Conservation (phyloP, 2,113 vertebrate genomes). For the Dendropsophus ebraccatus region DNA sequence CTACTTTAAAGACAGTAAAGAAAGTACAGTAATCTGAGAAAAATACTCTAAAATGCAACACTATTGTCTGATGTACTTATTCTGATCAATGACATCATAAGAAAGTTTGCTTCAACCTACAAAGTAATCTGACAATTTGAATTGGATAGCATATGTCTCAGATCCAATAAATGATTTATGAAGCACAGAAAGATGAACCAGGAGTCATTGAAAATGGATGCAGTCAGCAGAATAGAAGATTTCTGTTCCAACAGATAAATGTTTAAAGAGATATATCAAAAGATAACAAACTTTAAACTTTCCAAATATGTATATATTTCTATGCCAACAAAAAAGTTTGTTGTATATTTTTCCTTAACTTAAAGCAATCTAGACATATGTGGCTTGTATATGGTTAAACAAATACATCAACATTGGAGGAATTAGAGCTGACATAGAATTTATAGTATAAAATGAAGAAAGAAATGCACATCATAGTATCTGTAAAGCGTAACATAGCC, state of each 20-base stretch:
- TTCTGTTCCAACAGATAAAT: slow-evolving; percentile 39
- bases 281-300: slow-evolving; percentile 42
- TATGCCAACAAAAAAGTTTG: slow-evolving; percentile 24
- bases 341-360: background rate
- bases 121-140: slow-evolving; percentile 42
- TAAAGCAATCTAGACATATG: background rate
- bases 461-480: background rate
- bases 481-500: background rate
- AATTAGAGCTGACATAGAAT: background rate
- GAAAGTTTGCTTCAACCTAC: slow-evolving; percentile 30
- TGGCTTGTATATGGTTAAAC: background rate
- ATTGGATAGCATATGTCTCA: slow-evolving; percentile 31
- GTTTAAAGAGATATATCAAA: slow-evolving; percentile 44
- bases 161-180: slow-evolving; percentile 36
- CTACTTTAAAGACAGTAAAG: too few species aligned
- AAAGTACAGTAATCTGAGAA: background rate
- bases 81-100: slow-evolving; percentile 42
- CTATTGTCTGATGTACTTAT: background rate
- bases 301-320: slow-evolving; percentile 11
- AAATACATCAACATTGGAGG: background rate
- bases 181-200: slow-evolving; percentile 41
- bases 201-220: slow-evolving; percentile 37
- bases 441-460: background rate
- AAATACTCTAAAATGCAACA: background rate
- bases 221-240: slow-evolving; percentile 42